A percentile compares a stretch with the other conserved stretches of the same genome.
Evolutionary conservation across 92 coral and sea anemone species (phyloP).

Genomic region (Palythoa heliodiscus): DNA sequence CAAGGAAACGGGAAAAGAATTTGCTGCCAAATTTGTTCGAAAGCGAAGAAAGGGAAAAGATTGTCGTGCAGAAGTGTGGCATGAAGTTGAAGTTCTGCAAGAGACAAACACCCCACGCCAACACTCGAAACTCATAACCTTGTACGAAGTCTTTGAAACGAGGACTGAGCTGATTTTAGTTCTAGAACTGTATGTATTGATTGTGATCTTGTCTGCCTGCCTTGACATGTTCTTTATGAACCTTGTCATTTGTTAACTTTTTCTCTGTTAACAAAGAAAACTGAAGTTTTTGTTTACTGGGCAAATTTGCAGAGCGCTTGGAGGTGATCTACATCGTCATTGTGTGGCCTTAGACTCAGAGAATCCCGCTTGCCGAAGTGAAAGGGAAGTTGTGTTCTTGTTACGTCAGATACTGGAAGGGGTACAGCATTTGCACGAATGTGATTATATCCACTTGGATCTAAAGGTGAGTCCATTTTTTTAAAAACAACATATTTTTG

Average conservation of each 20-base stretch:
- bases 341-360: slow-evolving; percentile 86
- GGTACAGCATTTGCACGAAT: slow-evolving; percentile 79
- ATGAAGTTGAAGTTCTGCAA: slow-evolving; percentile 84
- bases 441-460: slow-evolving; percentile 77
- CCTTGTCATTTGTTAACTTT: slow-evolving; percentile 37
- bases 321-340: slow-evolving; percentile 91
- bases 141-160: slow-evolving; percentile 89
- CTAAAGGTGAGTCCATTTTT: slow-evolving; percentile 64
- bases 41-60: slow-evolving; percentile 91
- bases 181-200: slow-evolving; percentile 69
- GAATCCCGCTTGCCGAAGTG: slow-evolving; percentile 88
- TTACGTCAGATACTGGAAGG: slow-evolving; percentile 92
- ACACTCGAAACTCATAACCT: slow-evolving; percentile 76
- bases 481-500: not conserved
- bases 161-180: slow-evolving; percentile 80
- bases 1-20: slow-evolving; percentile 73
- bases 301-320: slow-evolving; percentile 78
- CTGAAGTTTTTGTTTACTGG: slow-evolving; percentile 24
- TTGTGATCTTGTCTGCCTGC: slow-evolving; percentile 12
- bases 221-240: slow-evolving; percentile 34
- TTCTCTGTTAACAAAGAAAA: slow-evolving; percentile 4
- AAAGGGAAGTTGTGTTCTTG: slow-evolving; percentile 83
- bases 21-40: slow-evolving; percentile 87
- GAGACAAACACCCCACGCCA: slow-evolving; percentile 74
- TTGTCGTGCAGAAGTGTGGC: slow-evolving; percentile 90